phyloP scores from a whole-genome alignment of 2,888 invertebrate species.

The Polymixis lichenea region DNA sequence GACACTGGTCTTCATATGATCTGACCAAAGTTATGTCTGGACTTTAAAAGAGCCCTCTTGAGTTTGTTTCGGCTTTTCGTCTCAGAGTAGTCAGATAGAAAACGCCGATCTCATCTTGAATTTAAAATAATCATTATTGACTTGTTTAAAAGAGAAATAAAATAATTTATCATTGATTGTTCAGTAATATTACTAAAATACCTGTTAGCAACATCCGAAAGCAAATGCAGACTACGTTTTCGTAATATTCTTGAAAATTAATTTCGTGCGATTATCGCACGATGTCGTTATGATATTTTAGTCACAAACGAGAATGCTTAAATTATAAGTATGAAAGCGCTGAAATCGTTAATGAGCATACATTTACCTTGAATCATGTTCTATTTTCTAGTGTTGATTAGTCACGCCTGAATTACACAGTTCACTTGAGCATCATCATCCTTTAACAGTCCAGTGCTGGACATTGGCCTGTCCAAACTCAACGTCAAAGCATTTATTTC shows the following conservation, averaged over 20 bases:
- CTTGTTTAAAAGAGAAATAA: too few relatives aligned
- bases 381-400: slow-evolving; percentile 1
- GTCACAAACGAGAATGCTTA: slow-evolving; percentile 35
- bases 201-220: slow-evolving; percentile 4
- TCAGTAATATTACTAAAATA: not conserved
- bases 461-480: not conserved
- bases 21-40: too few relatives aligned
- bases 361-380: slow-evolving; percentile 23
- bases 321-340: slow-evolving; percentile 30
- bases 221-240: slow-evolving; percentile 8
- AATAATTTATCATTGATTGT: not conserved
- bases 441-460: not conserved
- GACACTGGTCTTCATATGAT: too few relatives aligned
- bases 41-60: too few relatives aligned
- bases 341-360: slow-evolving; percentile 33
- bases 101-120: too few relatives aligned
- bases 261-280: slow-evolving; percentile 52
- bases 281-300: slow-evolving; percentile 41
- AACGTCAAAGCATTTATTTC: too few relatives aligned
- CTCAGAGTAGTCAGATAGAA: too few relatives aligned
- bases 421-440: not conserved
- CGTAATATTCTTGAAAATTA: slow-evolving; percentile 29
- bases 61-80: too few relatives aligned
- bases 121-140: too few relatives aligned
- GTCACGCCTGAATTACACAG: not conserved